Percentiles rank a stretch among this genome's conserved stretches.
phyloP scores from a whole-genome alignment of 1,140 invertebrate genomes.

The Zaprionus gabonicus region DNA sequence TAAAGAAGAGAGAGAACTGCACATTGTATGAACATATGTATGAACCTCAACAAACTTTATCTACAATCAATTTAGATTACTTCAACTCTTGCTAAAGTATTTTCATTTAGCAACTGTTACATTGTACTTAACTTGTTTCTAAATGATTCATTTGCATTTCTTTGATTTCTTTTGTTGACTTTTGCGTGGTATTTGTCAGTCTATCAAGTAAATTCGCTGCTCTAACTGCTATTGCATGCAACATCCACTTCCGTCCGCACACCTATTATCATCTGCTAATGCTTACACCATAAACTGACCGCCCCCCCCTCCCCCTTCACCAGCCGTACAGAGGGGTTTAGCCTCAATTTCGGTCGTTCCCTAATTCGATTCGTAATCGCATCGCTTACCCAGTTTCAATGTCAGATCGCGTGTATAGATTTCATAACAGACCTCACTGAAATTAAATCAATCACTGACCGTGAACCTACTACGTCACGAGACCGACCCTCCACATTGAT shows the following conservation, averaged over 20 bases:
- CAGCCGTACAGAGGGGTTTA: not conserved
- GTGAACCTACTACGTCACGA: slow-evolving; percentile 46
- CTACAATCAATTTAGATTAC: too few relatives aligned
- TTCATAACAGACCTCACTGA: slow-evolving; percentile 46
- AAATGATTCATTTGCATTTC: too few relatives aligned
- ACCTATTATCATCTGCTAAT: slow-evolving; percentile 15
- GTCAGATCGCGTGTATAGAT: slow-evolving; percentile 63
- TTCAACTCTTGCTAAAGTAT: too few relatives aligned
- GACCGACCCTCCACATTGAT: not conserved
- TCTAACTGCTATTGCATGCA: slow-evolving; percentile 1
- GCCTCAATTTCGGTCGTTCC: slow-evolving; percentile 43
- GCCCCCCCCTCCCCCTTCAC: not conserved
- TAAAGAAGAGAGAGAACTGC: not conserved
- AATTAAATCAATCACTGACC: slow-evolving; percentile 76
- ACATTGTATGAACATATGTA: too few relatives aligned
- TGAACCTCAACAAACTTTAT: too few relatives aligned
- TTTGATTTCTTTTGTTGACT: too few relatives aligned
- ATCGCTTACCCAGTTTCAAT: slow-evolving; percentile 66
- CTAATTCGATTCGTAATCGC: slow-evolving; percentile 48
- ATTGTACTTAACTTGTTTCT: too few relatives aligned
- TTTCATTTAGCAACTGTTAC: too few relatives aligned
- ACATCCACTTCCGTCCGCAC: not conserved
- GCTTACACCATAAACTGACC: not conserved
- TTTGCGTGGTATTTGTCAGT: not conserved
- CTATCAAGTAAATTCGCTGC: not conserved